A percentile compares a stretch with the other conserved stretches of the same genome.
These are phyloP conservation scores for Chauna torquata DNA, from an alignment of 2,113 vertebrate species.

Conservation along the genomic window DNA sequence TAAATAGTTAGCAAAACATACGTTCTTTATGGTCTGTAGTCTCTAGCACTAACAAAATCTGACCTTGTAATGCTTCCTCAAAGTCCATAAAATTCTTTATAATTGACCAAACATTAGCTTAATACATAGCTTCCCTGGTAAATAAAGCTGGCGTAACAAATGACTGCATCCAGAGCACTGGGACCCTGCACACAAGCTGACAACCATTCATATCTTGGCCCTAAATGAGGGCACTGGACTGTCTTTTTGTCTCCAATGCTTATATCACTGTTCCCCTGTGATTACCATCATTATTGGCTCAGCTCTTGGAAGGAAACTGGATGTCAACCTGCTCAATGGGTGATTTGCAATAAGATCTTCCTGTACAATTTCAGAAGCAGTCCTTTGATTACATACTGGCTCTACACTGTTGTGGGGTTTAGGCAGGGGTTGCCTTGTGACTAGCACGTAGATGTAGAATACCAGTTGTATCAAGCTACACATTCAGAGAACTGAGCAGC, in stretches of 20 bases:
- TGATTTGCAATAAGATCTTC: not conserved
- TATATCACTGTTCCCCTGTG: not conserved
- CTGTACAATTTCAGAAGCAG: not conserved
- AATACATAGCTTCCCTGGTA: not conserved
- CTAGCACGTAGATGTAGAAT: not conserved
- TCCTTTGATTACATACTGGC: not conserved
- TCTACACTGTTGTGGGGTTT: not conserved
- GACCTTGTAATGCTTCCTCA: not conserved
- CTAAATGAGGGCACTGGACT: not conserved
- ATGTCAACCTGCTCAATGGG: not conserved
- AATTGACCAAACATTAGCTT: not conserved
- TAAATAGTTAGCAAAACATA: not conserved
- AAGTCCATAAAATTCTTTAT: not conserved
- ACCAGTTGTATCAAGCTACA: not conserved
- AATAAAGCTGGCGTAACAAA: not conserved
- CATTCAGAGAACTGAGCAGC: not conserved
- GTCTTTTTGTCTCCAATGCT: not conserved
- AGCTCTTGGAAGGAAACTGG: not conserved
- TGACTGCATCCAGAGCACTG: not conserved
- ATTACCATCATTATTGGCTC: not conserved
- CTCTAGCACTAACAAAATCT: not conserved
- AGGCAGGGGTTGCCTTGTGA: not conserved
- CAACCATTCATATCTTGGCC: not conserved
- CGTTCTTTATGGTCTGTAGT: not conserved
- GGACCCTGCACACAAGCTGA: not conserved